A percentile compares a stretch with the other conserved stretches of the same genome.
Conservation (phyloP, 2,888 invertebrate species). For the Drosophila fungiperda region DNA sequence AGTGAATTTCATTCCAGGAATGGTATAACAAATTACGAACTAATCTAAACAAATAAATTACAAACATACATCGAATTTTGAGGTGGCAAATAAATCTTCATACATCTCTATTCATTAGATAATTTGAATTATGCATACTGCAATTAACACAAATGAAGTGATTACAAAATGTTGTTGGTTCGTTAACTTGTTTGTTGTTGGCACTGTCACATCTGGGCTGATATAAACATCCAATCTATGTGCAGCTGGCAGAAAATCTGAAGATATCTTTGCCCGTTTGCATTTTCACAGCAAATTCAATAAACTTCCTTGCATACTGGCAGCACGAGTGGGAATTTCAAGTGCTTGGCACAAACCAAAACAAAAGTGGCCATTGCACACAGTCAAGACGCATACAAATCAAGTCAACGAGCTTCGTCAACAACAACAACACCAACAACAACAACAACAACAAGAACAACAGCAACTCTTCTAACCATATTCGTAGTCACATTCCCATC, state of each 20-base stretch:
- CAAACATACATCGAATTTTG: neutral
- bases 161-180: neutral
- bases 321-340: slow-evolving; percentile 54
- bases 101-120: neutral
- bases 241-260: slow-evolving; percentile 37
- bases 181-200: slow-evolving; percentile 31
- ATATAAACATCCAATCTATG: slow-evolving; percentile 18
- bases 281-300: slow-evolving; percentile 61
- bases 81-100: neutral
- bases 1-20: neutral
- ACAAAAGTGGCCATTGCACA: slow-evolving; percentile 69
- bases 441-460: slow-evolving; percentile 25
- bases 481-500: slow-evolving; percentile 54
- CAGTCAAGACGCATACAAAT: slow-evolving; percentile 71
- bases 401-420: slow-evolving; percentile 48
- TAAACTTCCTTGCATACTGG: slow-evolving; percentile 49
- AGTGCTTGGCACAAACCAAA: slow-evolving; percentile 56
- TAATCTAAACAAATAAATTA: neutral
- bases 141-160: neutral
- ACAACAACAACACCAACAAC: slow-evolving; percentile 34
- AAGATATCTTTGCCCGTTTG: slow-evolving; percentile 40
- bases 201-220: slow-evolving; percentile 13
- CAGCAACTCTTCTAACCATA: slow-evolving; percentile 30
- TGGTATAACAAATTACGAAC: neutral
- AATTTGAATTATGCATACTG: neutral